Conservation (phyloP, 2,113 vertebrate genomes). For the Eptesicus fuscus region DNA sequence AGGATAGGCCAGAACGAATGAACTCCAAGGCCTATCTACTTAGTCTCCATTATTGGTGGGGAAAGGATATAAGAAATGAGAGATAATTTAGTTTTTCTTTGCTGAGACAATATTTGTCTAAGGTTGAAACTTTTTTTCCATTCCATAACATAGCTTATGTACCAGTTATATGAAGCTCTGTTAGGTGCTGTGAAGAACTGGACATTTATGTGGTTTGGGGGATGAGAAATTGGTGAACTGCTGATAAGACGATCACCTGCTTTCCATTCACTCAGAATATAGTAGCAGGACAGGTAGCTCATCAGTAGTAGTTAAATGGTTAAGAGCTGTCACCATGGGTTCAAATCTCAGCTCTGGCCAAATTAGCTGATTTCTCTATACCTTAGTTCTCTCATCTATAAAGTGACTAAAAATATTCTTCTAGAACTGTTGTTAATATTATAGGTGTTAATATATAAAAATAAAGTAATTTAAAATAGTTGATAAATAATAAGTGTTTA, state of each 20-base stretch:
- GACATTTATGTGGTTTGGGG: background rate
- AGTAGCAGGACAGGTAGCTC: background rate
- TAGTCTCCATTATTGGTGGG: background rate
- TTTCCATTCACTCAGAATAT: background rate
- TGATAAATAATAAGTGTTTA: background rate
- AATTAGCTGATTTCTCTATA: background rate
- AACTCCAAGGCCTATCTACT: background rate
- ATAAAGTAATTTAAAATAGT: background rate
- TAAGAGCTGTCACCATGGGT: background rate
- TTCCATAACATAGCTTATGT: background rate
- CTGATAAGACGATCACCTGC: background rate
- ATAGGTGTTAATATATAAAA: background rate
- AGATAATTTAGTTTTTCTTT: background rate
- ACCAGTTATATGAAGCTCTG: background rate
- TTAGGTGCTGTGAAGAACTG: background rate
- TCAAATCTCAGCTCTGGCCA: background rate
- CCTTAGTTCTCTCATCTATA: background rate
- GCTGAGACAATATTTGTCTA: background rate
- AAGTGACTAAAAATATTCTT: background rate
- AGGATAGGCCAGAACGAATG: background rate
- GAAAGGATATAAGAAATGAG: background rate
- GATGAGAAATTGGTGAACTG: background rate
- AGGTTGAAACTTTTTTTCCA: background rate
- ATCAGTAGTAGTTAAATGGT: background rate
- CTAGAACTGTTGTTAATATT: background rate